phyloP scores from a whole-genome alignment of 2,797 vertebrate genomes.

The Pygocentrus nattereri region DNA sequence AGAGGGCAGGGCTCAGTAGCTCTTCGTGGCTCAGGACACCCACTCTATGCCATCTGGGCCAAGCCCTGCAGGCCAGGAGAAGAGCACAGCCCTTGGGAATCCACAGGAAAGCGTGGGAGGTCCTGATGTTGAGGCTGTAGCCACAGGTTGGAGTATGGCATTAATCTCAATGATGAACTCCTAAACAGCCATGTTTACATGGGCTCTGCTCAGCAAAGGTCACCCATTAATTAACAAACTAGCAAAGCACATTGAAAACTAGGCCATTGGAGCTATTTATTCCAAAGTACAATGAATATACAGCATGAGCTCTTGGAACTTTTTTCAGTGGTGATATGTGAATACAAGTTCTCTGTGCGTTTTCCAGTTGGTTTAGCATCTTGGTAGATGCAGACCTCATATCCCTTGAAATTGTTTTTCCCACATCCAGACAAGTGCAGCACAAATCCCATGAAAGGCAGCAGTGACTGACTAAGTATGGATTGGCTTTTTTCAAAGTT shows the following conservation, averaged over 20 bases:
- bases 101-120: constrained; percentile 9
- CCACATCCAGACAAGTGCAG: neutral
- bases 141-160: constrained; percentile 17
- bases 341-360: neutral
- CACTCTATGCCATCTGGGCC: constrained; percentile 60
- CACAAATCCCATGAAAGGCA: constrained; percentile 5
- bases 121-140: constrained; percentile 31
- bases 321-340: neutral
- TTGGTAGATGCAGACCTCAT: neutral
- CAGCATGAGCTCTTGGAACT: neutral
- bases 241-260: constrained; percentile 6
- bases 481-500: neutral
- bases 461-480: neutral
- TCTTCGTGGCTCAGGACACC: constrained; percentile 42
- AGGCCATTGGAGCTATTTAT: neutral
- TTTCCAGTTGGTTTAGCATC: constrained; percentile 4
- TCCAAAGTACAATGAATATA: neutral
- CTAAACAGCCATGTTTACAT: constrained; percentile 38
- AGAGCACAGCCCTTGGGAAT: constrained; percentile 54
- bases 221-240: constrained; percentile 40
- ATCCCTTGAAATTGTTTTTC: neutral
- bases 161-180: constrained; percentile 32
- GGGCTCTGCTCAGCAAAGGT: constrained; percentile 36
- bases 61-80: constrained; percentile 52
- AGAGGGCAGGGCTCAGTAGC: constrained; percentile 56